Evolutionary conservation across 2,797 vertebrate genomes (phyloP).

Genomic region (Neosilurus hyrtlii): DNA sequence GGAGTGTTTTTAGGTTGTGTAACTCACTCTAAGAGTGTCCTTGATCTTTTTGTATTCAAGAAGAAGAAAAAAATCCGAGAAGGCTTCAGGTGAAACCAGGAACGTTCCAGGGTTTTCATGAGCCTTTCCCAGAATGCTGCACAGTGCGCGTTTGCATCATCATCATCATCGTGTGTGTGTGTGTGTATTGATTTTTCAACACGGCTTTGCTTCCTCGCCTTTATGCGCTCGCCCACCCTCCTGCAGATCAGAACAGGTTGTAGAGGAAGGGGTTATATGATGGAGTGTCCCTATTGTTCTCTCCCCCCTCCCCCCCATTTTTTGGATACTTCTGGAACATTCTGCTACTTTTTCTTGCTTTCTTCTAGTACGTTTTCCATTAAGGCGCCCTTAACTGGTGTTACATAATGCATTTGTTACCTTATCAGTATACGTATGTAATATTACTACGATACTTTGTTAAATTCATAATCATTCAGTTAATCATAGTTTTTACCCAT

Average conservation of each 20-base stretch:
- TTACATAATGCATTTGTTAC: background rate
- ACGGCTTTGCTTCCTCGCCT: background rate
- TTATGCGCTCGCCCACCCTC: background rate
- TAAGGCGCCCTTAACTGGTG: background rate
- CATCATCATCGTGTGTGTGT: too few relatives aligned
- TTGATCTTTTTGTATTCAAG: conserved; percentile 36
- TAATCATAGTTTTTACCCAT: too few relatives aligned
- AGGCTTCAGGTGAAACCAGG: conserved; percentile 6
- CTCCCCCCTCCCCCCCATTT: background rate
- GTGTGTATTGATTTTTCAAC: conserved; percentile 25
- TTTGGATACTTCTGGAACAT: background rate
- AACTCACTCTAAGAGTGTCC: conserved; percentile 59
- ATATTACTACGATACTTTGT: too few relatives aligned
- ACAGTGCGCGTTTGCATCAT: conserved; percentile 24
- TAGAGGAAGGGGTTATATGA: background rate
- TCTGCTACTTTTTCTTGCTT: background rate
- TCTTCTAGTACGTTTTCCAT: background rate
- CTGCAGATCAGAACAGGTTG: conserved; percentile 13
- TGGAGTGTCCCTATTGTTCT: background rate
- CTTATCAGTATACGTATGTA: too few relatives aligned
- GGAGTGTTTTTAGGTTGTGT: conserved; percentile 49
- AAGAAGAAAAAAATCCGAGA: conserved; percentile 13
- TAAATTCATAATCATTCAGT: too few relatives aligned
- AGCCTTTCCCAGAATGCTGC: conserved; percentile 31
- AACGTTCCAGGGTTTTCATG: conserved; percentile 13